Percentiles rank a stretch among this genome's conserved stretches.
These are phyloP conservation scores for Cheumatopsyche charites DNA, from an alignment of 1,140 invertebrate species.

Conservation along the genomic window DNA sequence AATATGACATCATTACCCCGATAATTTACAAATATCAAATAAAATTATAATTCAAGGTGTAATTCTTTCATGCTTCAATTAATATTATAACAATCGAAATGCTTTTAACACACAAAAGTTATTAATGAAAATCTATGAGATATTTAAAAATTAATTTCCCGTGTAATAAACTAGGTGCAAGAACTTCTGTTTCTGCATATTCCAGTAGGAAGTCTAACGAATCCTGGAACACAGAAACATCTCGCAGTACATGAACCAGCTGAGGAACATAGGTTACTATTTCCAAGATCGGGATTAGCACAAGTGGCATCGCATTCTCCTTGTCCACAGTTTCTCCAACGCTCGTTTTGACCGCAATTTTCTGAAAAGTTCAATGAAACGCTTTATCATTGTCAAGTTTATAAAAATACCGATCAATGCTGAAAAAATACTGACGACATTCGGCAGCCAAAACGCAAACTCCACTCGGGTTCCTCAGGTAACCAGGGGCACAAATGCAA, in stretches of 20 bases:
- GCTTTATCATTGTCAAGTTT: background rate
- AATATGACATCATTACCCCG: too few relatives aligned
- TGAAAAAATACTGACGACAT: conserved; percentile 7
- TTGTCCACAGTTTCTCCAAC: conserved; percentile 38
- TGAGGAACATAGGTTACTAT: background rate
- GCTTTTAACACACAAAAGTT: too few relatives aligned
- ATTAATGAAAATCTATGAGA: too few relatives aligned
- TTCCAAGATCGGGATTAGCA: background rate
- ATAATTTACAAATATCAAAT: background rate
- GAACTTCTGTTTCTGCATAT: background rate
- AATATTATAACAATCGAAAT: background rate
- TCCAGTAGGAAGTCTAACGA: background rate
- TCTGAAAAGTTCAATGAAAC: background rate
- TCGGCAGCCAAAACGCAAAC: conserved; percentile 48
- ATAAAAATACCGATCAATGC: background rate
- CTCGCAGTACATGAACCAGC: background rate
- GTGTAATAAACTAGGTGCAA: too few relatives aligned
- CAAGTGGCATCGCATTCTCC: conserved; percentile 39
- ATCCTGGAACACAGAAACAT: conserved; percentile 11
- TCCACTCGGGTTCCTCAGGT: background rate
- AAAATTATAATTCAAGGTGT: background rate
- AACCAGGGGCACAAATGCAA: background rate
- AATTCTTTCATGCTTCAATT: background rate
- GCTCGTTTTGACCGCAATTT: conserved; percentile 21
- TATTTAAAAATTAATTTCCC: too few relatives aligned